Evolutionary conservation across 92 coral and sea anemone genomes (phyloP), one percentile per base, ranked within the genome.

Genomic region (Micromussa lordhowensis): DNA sequence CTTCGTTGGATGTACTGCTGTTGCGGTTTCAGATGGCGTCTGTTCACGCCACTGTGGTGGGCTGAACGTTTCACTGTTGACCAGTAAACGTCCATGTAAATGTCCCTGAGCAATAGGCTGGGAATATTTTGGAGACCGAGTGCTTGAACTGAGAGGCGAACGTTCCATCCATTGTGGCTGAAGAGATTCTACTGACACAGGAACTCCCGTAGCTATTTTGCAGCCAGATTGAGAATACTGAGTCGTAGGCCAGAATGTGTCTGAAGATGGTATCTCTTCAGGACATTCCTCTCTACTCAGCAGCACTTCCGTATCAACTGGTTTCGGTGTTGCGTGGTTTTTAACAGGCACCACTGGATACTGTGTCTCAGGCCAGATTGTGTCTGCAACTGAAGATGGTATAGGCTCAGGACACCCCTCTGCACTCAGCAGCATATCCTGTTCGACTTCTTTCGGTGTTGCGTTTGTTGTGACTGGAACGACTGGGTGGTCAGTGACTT

Each of bases 131-230:
- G 66, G 38, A 36, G 75, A 19, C 28, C 10, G 34, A 22, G 26
- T 13, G 49, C 21, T 51, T 66, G 35, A 21, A 6, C 10, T 11
- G 44, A 70, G 22, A 4, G 32, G 38, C 7, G 64, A 82, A 11
- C 15, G 64, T 19, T 51, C 66, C 66, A 61, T 82, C 78, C 78
- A 82, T 29, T 82, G 78, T 18, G 66, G 31, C 4, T 53, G 85
- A 54, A 81, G 3, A 32, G 78, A 69, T 51, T 48, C 68, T 6
- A 10, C 31, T 48, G 32, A 49, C 44, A 82, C 85, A 24, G 78
- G 36, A 26, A 18, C 28, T 21, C 72, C 26, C 22, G 59, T 1
- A 51, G 24, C 8, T 24, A 26, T 29, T 30, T 82, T 16, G 35
- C 11, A 51, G 34, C 64, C 49, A 17, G 57, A 9, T 34, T 78